A percentile compares a stretch with the other conserved stretches of the same genome.
Evolutionary conservation across 2,113 vertebrate species (phyloP).

Genomic region (Oryzias melastigma): DNA sequence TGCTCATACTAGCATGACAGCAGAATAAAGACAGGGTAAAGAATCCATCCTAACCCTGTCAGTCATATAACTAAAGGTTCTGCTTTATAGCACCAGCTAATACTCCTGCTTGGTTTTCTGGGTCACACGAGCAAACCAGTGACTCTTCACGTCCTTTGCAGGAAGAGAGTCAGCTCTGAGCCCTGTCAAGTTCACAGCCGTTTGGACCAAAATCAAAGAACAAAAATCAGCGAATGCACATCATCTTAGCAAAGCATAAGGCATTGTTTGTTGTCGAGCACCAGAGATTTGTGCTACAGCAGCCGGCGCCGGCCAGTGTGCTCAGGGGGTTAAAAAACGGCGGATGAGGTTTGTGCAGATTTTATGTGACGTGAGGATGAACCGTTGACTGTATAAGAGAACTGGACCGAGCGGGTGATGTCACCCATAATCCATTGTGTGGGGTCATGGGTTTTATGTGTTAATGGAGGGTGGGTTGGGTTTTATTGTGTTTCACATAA

Average conservation of each 20-base stretch:
- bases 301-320: constrained; percentile 58
- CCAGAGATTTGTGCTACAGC: constrained; percentile 71
- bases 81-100: constrained; percentile 46
- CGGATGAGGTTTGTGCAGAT: neutral
- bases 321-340: constrained; percentile 12
- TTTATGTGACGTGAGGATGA: too few relatives aligned
- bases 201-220: constrained; percentile 59
- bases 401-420: too few relatives aligned
- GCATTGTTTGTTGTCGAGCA: constrained; percentile 90
- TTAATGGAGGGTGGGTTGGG: too few relatives aligned
- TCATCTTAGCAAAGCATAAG: constrained; percentile 86
- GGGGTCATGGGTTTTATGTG: too few relatives aligned
- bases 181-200: constrained; percentile 62
- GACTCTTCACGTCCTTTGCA: constrained; percentile 25
- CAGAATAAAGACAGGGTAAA: constrained; percentile 57
- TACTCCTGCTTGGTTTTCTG: constrained; percentile 25
- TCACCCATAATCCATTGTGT: too few relatives aligned
- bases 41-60: constrained; percentile 30
- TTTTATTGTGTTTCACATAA: too few relatives aligned
- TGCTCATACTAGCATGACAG: constrained; percentile 21
- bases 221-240: constrained; percentile 72
- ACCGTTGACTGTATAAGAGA: too few relatives aligned
- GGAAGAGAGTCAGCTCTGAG: constrained; percentile 35
- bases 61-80: constrained; percentile 9
- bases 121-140: constrained; percentile 38